Conservation (phyloP, 1,140 invertebrate genomes). For the Drosophila ohnishii region DNA sequence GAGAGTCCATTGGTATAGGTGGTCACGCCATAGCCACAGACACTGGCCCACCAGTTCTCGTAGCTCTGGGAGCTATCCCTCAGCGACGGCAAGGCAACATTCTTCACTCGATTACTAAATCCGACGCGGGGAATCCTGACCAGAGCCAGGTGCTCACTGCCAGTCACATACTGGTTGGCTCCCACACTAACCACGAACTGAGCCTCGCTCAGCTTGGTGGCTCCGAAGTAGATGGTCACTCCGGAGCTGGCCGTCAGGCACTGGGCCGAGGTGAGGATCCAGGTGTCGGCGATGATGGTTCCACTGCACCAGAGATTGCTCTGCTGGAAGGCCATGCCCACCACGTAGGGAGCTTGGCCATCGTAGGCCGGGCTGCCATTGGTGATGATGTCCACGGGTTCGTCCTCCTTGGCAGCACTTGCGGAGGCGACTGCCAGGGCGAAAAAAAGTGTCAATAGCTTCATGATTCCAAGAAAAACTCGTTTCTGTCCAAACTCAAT, state of each 20-base stretch:
- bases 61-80: slow-evolving; percentile 32
- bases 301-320: slow-evolving; percentile 54
- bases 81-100: slow-evolving; percentile 19
- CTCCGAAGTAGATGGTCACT: slow-evolving; percentile 72
- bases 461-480: slow-evolving; percentile 10
- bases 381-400: slow-evolving; percentile 34
- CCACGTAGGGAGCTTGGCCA: slow-evolving; percentile 84
- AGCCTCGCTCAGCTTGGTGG: slow-evolving; percentile 28
- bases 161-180: slow-evolving; percentile 22
- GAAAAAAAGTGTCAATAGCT: slow-evolving; percentile 10
- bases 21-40: slow-evolving; percentile 62
- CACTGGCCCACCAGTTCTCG: slow-evolving; percentile 20
- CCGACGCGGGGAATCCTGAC: slow-evolving; percentile 40
- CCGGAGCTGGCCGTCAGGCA: slow-evolving; percentile 29
- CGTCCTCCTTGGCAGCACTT: neutral
- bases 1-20: slow-evolving; percentile 1
- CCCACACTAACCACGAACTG: slow-evolving; percentile 26
- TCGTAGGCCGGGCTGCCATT: slow-evolving; percentile 40
- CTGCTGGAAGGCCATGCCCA: slow-evolving; percentile 67
- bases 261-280: slow-evolving; percentile 49
- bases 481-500: neutral
- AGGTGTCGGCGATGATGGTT: slow-evolving; percentile 54
- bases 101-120: slow-evolving; percentile 31
- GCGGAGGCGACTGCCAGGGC: neutral
- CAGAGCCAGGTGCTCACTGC: slow-evolving; percentile 47